Conservation (phyloP, 2,113 vertebrate species). For the Cathartes aura region DNA sequence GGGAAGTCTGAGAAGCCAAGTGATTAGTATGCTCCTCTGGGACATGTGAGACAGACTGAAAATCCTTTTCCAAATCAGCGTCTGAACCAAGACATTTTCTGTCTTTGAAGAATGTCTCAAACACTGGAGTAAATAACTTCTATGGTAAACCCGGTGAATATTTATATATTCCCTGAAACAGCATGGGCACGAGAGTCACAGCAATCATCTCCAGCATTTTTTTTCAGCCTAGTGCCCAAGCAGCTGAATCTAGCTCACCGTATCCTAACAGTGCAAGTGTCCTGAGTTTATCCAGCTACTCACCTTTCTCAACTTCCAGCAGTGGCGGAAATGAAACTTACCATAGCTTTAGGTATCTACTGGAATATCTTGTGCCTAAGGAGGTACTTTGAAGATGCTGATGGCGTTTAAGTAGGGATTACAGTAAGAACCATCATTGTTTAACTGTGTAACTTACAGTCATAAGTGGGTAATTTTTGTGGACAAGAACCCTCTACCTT, state of each 20-base stretch:
- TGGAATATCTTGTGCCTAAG: not conserved
- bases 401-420: not conserved
- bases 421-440: not conserved
- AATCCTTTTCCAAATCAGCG: not conserved
- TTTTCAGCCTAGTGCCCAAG: not conserved
- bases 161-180: not conserved
- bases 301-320: not conserved
- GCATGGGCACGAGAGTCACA: not conserved
- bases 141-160: not conserved
- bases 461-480: not conserved
- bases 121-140: not conserved
- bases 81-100: not conserved
- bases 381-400: not conserved
- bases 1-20: constrained; percentile 26
- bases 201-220: not conserved
- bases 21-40: constrained; percentile 19
- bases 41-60: not conserved
- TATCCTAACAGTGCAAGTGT: not conserved
- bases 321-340: not conserved
- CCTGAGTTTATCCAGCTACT: not conserved
- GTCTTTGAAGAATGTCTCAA: not conserved
- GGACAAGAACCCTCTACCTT: not conserved
- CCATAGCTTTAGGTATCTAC: not conserved
- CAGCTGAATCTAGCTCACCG: not conserved
- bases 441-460: not conserved